Base-by-base conservation (phyloP, 2,888 invertebrate species). In the Luperina testacea region DNA sequence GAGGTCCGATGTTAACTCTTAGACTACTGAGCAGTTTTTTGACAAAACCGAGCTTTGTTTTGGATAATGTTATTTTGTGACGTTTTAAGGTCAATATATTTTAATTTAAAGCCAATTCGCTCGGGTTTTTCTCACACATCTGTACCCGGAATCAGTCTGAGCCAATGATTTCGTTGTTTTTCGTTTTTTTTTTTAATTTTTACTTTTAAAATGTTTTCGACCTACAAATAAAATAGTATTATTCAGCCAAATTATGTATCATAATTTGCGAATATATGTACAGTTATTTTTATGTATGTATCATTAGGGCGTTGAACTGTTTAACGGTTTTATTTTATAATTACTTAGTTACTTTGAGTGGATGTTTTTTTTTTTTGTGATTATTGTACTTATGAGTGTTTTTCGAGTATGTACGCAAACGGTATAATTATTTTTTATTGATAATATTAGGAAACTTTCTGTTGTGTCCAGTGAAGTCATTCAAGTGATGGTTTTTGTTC, bases 331-430 rank as follows among this genome's bases (percentile, higher is more conserved):
- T 67, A 63, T 80, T 88, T 78, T 79, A 3, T 59, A 81, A 9
- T 59, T 80, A 84, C 77, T 63, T 73, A 69, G 51, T 79, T 81
- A 82, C 78, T 75, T 67, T 78, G 57, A 88, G 89, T 93, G 92
- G 83, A 90, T 92, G 92, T 75, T 82, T 89, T 70, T 82, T 89
- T 70, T 32, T 89, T 93, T 93, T 94, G 95, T 95, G 95, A 95
- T 95, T 94, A 90, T 93, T 94, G 95, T 96, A 96, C 96, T 95
- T 95, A 96, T 94, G 87, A 77, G 91, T 89, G 85, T 93, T 94
- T 93, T 92, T 94, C 92, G 80, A 75, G 68, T 83, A 53, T 83
- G 72, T 89, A 88, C 83, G 84, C 72, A 57, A 77, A 77, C 38
- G 85, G 87, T 88, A 88, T 84, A 65, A 51, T 61, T n/a, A 32